Evolutionary conservation across 1,140 invertebrate species (phyloP), one percentile per base, ranked within the genome.

Genomic region (Drosophila obscura): DNA sequence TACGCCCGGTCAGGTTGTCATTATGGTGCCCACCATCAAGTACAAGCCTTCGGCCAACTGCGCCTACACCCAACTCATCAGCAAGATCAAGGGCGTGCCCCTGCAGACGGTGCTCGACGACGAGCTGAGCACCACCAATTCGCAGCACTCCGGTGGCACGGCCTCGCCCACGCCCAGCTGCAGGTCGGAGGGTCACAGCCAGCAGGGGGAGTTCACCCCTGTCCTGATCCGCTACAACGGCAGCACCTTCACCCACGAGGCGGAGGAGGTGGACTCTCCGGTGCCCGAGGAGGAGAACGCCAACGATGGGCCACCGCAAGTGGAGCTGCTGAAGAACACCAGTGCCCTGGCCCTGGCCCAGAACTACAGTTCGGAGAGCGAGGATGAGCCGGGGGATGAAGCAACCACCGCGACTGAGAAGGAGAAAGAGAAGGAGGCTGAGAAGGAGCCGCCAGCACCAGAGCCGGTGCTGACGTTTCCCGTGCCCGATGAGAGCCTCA

Each of bases 1-100:
- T 62, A 83, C 68, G 13, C 61, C 6, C 8, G 35, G n/a, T 22
- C 73, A 85, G n/a, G 67, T 85, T 13, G 41, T 85, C 31, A 90
- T 92, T 11, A 89, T 81, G 1, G 89, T 92, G 61, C 91, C 91
- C 55, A 87, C 79, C 74, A 95, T 96, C 71, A 94, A 94, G 55
- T 96, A 96, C 91, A 96, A 96, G 85, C 96, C 96, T 28, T 96
- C 96, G 6, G 95, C 95, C 0, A 95, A 97, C 92, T 97, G 96
- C 92, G 95, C 96, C 46, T 97, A 97, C 91, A 96, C 96, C 11
- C 95, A 96, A 93, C 93, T 97, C 48, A 96, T 97, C 15, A 96
- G 95, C 77, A 95, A 96, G 92, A 96, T 97, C 67, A 95, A 96
- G 65, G 96, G 96, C n/a, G 94, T 94, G 73, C 94, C 93, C 62